Evolutionary conservation across 2,113 vertebrate species (phyloP), one percentile per base, ranked within the genome.

Genomic region (Proterorhinus semilunaris): DNA sequence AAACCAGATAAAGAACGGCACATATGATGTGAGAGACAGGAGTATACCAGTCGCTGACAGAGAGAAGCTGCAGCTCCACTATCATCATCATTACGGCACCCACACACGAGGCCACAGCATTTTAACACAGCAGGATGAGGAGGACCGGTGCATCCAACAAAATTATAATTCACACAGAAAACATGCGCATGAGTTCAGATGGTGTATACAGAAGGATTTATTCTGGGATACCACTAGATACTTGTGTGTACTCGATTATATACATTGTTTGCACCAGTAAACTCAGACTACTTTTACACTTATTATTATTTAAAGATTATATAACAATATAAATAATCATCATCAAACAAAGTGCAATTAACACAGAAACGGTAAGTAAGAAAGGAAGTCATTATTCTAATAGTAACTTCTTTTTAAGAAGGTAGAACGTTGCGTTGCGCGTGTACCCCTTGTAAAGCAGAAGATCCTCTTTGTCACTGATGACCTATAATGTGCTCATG

Each of bases 81-180:
- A 69, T 79, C 71, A 85, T 84, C 75, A 87, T 74, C 83, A 87
- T 84, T 78, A 83, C 52, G 70, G 21, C 69, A 74, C 79, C 79
- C 84, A 85, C 74, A 49, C 66, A 55, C 64, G 65, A 69, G 70
- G 48, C 67, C 71, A 71, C 81, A 81, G 74, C 78, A 76, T 47
- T 68, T 76, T 81, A 76, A 74, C 77, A 77, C 74, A 78, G 77
- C 73, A 44, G 74, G 80, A 8, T 55, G 64, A 71, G 71, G 61
- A 62, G 61, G 72, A 67, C 62, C 45, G n/a, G 6, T 62, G 73
- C 49, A 66, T 75, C 54, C 69, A 8, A 77, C 58, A 45, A 68
- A 82, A 78, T 70, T 68, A 72, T 72, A 76, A 71, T 57, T 64
- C 43, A 16, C 47, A 21, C 21, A 66, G 36, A 77, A 68, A 15